Base-by-base conservation (phyloP, 2,797 vertebrate genomes). In the Hozukius guyotensis region DNA sequence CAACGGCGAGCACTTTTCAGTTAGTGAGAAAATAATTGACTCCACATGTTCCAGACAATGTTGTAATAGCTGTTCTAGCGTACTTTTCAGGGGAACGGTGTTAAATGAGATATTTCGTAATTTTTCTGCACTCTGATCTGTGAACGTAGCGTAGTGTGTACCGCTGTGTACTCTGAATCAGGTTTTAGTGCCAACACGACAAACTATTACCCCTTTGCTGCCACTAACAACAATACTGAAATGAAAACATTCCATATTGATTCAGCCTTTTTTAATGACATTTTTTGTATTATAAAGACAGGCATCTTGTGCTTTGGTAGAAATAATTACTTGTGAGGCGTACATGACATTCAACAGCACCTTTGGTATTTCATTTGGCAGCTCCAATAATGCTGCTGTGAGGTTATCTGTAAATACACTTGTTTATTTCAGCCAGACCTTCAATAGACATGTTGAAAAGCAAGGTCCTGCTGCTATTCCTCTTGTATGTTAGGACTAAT, bases 1-100 rank as follows among this genome's bases (percentile, higher is more conserved):
- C 86, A 83, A 81, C 81, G 74, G 88, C 88, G 88, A 91, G 90
- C 90, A 91, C 89, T 94, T 92, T 92, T 93, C 84, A 90, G 87
- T 88, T 90, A 93, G 92, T 87, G 89, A 91, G 89, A 86, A 93
- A 94, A 94, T 94, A 95, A 95, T 94, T 90, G 90, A 93, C 91
- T 92, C 84, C 88, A 89, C 89, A 88, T 93, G 93, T 88, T 88
- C 75, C 75, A 85, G 86, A 89, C 91, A 85, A 82, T 93, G 85
- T 80, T 88, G 88, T 79, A 89, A 90, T 91, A 77, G 80, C 74
- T 78, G 85, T 85, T 90, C 82, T 82, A 89, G 76, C 66, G 61
- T 87, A 77, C 67, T 46, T 87, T 87, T 77, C 74, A 80, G 75
- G 72, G 31, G 66, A 76, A 74, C 20, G 8, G 34, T 46, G 85